phyloP scores from a whole-genome alignment of 2,113 vertebrate species.

The Tetrao urogallus region DNA sequence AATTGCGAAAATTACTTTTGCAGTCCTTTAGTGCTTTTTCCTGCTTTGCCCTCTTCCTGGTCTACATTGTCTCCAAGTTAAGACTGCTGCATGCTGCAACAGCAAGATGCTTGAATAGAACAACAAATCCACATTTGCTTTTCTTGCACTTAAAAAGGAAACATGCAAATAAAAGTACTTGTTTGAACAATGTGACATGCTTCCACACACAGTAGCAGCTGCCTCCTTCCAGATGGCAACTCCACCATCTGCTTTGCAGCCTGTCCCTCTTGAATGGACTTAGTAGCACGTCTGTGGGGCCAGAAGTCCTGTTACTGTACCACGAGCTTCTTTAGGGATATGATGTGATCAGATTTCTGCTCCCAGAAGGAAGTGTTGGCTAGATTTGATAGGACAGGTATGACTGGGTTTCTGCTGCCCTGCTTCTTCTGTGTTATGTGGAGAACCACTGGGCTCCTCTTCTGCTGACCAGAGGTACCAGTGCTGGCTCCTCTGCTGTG shows the following conservation, averaged over 20 bases:
- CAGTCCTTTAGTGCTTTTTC: background rate
- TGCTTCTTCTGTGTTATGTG: background rate
- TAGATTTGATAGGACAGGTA: background rate
- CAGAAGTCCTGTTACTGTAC: rapidly evolving
- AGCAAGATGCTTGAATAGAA: background rate
- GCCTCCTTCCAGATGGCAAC: background rate
- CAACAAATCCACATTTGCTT: background rate
- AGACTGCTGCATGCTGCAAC: background rate
- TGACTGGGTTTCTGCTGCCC: background rate
- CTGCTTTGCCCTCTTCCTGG: background rate
- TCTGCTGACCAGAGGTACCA: background rate
- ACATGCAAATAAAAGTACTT: constrained; percentile 11
- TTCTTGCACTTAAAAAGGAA: background rate
- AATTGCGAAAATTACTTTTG: background rate
- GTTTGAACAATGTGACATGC: background rate
- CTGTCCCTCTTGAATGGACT: background rate
- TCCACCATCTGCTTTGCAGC: background rate
- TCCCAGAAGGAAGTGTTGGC: background rate
- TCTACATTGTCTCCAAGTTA: background rate
- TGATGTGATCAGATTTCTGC: background rate
- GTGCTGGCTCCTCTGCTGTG: background rate
- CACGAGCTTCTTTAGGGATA: background rate
- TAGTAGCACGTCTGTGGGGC: background rate
- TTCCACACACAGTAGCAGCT: background rate
- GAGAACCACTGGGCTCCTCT: background rate